phyloP scores from a whole-genome alignment of 2,888 invertebrate species.

The Atethmia centrago region DNA sequence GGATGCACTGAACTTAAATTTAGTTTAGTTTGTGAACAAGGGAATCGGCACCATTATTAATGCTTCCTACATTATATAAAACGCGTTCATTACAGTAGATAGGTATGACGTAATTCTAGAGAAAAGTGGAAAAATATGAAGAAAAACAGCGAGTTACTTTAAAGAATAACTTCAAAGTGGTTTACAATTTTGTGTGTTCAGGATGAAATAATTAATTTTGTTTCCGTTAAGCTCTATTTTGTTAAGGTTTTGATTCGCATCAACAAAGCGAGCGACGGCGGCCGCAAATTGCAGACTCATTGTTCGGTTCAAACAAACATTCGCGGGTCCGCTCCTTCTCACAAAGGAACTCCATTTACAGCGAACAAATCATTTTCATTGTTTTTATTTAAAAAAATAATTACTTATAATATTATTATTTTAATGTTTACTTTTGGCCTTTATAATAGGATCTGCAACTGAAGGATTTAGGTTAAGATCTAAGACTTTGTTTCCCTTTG shows the following conservation, averaged over 20 bases:
- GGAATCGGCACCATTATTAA: no score
- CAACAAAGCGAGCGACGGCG: constrained; percentile 84
- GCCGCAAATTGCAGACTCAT: constrained; percentile 88
- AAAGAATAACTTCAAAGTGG: constrained; percentile 60
- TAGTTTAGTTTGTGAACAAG: no score
- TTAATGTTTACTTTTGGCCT: constrained; percentile 2
- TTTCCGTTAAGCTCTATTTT: constrained; percentile 79
- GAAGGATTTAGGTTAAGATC: constrained; percentile 1
- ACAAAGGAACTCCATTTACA: constrained; percentile 87
- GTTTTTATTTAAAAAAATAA: constrained; percentile 76
- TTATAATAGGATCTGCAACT: not conserved
- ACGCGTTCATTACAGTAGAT: not conserved
- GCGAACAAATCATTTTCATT: constrained; percentile 83
- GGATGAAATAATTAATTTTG: constrained; percentile 78
- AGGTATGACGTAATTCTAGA: not conserved
- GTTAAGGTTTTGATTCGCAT: constrained; percentile 86
- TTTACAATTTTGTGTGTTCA: constrained; percentile 68
- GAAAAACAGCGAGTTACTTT: constrained; percentile 29
- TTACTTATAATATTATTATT: constrained; percentile 66
- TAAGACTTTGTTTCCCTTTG: constrained; percentile 11
- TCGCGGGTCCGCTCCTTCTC: constrained; percentile 83
- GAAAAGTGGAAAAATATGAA: constrained; percentile 15
- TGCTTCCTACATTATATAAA: not conserved
- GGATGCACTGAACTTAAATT: no score
- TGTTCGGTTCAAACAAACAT: constrained; percentile 88